These are phyloP conservation scores for Leptocoma aspasia DNA, from an alignment of 2,113 vertebrate genomes.

Conservation along the genomic window DNA sequence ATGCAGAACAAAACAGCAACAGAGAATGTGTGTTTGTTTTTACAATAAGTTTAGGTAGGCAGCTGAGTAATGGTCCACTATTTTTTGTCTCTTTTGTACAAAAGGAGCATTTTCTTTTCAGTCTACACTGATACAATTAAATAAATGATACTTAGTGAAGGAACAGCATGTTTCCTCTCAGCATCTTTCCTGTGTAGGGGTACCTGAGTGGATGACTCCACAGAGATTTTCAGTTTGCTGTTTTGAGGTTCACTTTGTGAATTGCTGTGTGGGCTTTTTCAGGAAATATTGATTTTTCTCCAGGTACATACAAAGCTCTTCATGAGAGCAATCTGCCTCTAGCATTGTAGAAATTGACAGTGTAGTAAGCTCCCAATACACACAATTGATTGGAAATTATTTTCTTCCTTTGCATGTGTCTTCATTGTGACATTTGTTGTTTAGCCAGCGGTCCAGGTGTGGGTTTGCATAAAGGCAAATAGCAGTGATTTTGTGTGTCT, in stretches of 20 bases:
- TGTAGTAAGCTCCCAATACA: background rate
- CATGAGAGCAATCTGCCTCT: background rate
- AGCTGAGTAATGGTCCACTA: background rate
- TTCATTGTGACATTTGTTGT: background rate
- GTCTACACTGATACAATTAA: background rate
- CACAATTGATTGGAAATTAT: background rate
- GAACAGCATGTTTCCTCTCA: background rate
- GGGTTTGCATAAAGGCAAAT: background rate
- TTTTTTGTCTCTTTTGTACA: background rate
- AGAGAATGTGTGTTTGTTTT: background rate
- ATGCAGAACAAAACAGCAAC: background rate
- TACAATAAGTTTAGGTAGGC: background rate
- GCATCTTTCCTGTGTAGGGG: background rate
- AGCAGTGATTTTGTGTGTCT: background rate
- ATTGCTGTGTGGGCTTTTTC: background rate
- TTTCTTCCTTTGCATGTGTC: background rate
- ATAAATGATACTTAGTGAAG: background rate
- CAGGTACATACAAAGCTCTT: background rate
- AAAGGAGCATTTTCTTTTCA: background rate
- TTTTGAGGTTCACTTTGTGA: background rate
- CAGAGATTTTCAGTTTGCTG: background rate
- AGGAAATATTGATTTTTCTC: background rate
- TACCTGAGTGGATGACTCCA: background rate
- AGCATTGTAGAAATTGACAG: background rate
- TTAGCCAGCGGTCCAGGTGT: background rate